These are phyloP conservation scores for Scartelaos histophorus DNA, from an alignment of 2,113 vertebrate species.

Conservation along the genomic window DNA sequence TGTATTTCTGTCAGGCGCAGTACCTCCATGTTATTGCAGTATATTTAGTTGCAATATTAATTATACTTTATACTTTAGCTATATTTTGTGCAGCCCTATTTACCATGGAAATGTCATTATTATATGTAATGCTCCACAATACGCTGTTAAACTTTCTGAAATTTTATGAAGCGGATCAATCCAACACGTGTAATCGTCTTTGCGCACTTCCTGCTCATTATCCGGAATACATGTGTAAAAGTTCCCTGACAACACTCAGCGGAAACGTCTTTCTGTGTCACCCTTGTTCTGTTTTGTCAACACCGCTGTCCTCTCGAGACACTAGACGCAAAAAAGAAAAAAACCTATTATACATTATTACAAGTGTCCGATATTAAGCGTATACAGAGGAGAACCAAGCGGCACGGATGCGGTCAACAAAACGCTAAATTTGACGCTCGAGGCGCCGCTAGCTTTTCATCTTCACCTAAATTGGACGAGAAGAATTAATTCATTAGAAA, in stretches of 20 bases:
- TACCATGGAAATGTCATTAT: too few species aligned
- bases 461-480: constrained; percentile 73
- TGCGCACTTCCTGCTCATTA: background rate
- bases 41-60: too few species aligned
- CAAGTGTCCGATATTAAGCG: constrained; percentile 54
- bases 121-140: background rate
- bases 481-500: constrained; percentile 73
- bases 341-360: constrained; percentile 44
- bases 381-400: constrained; percentile 41
- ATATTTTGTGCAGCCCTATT: too few species aligned
- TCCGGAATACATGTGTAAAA: constrained; percentile 32
- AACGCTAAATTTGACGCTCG: constrained; percentile 66
- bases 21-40: too few species aligned
- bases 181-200: background rate
- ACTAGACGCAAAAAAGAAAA: background rate
- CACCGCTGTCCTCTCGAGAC: constrained; percentile 25
- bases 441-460: constrained; percentile 68
- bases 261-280: constrained; percentile 36
- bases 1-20: too few species aligned
- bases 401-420: constrained; percentile 60
- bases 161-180: background rate
- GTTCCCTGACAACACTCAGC: constrained; percentile 23
- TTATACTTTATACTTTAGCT: too few species aligned
- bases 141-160: background rate
- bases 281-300: constrained; percentile 39